Percentiles rank a stretch among this genome's conserved stretches.
Conservation (phyloP, 2,113 vertebrate genomes). For the Heterotis niloticus region DNA sequence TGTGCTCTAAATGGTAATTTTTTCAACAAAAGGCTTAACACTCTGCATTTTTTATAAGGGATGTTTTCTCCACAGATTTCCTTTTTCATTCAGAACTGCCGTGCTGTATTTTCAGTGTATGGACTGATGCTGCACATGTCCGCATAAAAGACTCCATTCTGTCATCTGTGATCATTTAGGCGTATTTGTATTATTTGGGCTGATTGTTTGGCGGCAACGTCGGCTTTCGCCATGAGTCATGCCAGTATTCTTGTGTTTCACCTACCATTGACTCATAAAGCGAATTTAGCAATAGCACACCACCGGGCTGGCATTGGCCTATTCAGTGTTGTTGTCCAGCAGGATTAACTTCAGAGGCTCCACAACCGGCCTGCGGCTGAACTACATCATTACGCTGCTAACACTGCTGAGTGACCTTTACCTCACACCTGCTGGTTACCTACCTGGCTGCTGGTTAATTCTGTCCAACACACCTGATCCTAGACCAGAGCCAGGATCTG, state of each 20-base stretch:
- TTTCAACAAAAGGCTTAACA: not conserved
- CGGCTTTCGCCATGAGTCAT: not conserved
- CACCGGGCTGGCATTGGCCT: not conserved
- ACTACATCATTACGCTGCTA: not conserved
- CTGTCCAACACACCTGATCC: not conserved
- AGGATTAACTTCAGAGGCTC: not conserved
- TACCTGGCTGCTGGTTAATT: not conserved
- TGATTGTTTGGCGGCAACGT: not conserved
- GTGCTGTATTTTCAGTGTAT: not conserved
- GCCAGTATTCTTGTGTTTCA: not conserved
- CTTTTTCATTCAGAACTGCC: not conserved
- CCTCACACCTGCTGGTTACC: not conserved
- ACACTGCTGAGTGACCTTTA: slow-evolving; percentile 8
- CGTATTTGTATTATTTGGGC: not conserved
- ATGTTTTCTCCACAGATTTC: not conserved
- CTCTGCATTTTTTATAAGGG: not conserved
- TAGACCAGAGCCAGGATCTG: not conserved
- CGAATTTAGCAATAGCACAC: not conserved
- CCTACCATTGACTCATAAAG: not conserved
- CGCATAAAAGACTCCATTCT: not conserved
- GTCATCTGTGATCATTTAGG: not conserved
- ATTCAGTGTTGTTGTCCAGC: not conserved
- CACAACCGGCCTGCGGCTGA: not conserved
- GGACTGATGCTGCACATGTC: not conserved
- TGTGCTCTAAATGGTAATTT: not conserved